Base-by-base conservation (phyloP, 2,797 vertebrate species). In the Alosa sapidissima region DNA sequence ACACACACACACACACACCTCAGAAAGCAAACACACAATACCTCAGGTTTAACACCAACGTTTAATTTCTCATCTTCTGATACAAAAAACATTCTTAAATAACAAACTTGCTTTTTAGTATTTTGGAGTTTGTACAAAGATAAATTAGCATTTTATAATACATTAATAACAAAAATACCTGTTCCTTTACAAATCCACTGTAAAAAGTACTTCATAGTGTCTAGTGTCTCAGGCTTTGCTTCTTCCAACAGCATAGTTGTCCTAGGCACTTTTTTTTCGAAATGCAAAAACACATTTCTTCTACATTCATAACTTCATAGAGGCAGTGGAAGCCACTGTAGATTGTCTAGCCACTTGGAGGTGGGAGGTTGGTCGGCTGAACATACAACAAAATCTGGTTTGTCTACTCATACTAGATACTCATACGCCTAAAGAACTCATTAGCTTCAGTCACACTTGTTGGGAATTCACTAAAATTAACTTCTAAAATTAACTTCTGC, bases 101-200 rank as follows among this genome's bases (percentile, higher is more conserved):
- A 95, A 94, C 91, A 93, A 93, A 92, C 91, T 91, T 89, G 62
- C 1, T 24, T 58, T 93, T 90, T 91, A 89, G 90, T 86, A 90
- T 88, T 89, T 82, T 89, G 55, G 68, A 87, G 65, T 93, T 92
- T 92, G 92, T 94, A 98, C 96, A 99, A 96, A 95, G 97, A 99
- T 99, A 99, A 99, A 99, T 99, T 98, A 99, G 95, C 96, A 96
- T 96, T 97, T 96, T 96, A 97, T 95, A 96, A 95, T 96, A 97
- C 96, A 97, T 92, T 94, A 94, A 97, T 94, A 90, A 93, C 94
- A 95, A 94, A 95, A 91, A 95, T 93, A 94, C 87, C 54, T 90
- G 87, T 86, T 85, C 94, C 92, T 93, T 93, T 94, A 95, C 93
- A 92, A 87, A 91, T 87, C 60, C 19, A 85, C 86, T 85, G 81